Evolutionary conservation across 1,140 invertebrate species (phyloP).

Genomic region (Cotesia glomerata): DNA sequence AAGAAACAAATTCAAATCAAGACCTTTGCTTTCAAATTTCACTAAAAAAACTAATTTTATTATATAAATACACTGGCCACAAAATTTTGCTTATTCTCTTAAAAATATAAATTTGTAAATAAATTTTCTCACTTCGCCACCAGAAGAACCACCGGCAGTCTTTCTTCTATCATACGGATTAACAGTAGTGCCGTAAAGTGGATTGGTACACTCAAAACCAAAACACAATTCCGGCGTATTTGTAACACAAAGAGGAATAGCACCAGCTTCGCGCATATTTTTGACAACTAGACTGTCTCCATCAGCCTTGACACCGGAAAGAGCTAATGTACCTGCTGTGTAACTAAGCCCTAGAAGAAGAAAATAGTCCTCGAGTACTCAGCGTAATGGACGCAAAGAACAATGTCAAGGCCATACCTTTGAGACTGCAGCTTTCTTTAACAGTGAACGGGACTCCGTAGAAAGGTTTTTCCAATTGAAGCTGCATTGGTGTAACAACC

Average conservation of each 20-base stretch:
- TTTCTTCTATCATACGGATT: conserved; percentile 79
- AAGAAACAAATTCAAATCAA: too few species aligned
- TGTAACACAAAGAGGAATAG: conserved; percentile 80
- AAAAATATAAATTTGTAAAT: background rate
- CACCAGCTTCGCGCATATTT: conserved; percentile 71
- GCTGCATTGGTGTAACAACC: conserved; percentile 47
- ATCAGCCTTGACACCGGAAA: conserved; percentile 65
- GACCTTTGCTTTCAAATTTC: too few species aligned
- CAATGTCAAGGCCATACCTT: conserved; percentile 61
- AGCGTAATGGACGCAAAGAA: background rate
- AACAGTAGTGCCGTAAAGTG: conserved; percentile 73
- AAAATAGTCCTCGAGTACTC: conserved; percentile 1
- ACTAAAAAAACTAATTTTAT: too few species aligned
- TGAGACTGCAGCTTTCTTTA: conserved; percentile 74
- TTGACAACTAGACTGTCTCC: conserved; percentile 70
- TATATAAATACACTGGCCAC: too few species aligned
- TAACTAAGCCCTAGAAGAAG: conserved; percentile 67
- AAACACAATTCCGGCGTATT: conserved; percentile 83
- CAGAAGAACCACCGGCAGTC: conserved; percentile 76
- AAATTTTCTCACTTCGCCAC: conserved; percentile 69
- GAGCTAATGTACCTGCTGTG: conserved; percentile 68
- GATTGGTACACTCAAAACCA: conserved; percentile 74
- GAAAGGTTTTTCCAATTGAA: conserved; percentile 68
- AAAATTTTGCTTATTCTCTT: too few species aligned
- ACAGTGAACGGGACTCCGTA: conserved; percentile 81